Conservation (phyloP, 2,113 vertebrate genomes). For the Brachyhypopomus gauderio region DNA sequence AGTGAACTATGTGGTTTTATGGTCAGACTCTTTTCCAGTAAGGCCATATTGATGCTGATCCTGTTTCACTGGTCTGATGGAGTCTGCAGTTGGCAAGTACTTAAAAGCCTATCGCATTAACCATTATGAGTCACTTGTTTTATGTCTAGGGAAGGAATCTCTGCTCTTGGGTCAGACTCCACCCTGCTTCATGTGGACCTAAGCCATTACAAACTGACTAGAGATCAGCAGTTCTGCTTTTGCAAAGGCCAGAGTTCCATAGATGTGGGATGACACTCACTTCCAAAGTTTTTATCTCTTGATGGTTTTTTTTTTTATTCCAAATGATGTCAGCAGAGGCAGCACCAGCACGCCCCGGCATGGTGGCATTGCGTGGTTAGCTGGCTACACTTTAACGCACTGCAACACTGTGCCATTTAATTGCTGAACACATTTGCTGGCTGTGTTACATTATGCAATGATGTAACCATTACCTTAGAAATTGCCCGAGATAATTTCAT, state of each 20-base stretch:
- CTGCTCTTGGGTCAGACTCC: not conserved
- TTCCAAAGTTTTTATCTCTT: not conserved
- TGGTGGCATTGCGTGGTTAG: not conserved
- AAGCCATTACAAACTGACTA: not conserved
- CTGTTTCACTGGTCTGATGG: slow-evolving; percentile 34
- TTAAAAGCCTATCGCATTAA: slow-evolving; percentile 37
- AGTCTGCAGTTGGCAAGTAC: slow-evolving; percentile 23
- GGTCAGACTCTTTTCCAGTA: slow-evolving; percentile 10
- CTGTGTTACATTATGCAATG: slow-evolving; percentile 28
- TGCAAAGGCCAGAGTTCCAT: not conserved
- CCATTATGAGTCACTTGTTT: slow-evolving; percentile 38
- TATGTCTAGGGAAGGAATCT: slow-evolving; percentile 18
- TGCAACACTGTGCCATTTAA: not conserved
- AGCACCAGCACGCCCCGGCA: not conserved
- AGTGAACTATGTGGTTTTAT: slow-evolving; percentile 26
- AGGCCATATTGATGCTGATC: slow-evolving; percentile 36
- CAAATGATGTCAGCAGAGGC: slow-evolving; percentile 17
- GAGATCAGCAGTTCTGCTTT: slow-evolving; percentile 4
- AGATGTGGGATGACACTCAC: slow-evolving; percentile 3
- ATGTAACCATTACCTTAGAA: slow-evolving; percentile 34
- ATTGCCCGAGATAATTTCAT: slow-evolving; percentile 35
- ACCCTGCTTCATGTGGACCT: not conserved
- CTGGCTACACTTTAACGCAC: slow-evolving; percentile 9
- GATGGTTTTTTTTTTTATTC: not conserved
- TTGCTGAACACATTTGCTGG: slow-evolving; percentile 20